phyloP scores from a whole-genome alignment of 1,140 invertebrate species.

The Chionoecetes opilio region DNA sequence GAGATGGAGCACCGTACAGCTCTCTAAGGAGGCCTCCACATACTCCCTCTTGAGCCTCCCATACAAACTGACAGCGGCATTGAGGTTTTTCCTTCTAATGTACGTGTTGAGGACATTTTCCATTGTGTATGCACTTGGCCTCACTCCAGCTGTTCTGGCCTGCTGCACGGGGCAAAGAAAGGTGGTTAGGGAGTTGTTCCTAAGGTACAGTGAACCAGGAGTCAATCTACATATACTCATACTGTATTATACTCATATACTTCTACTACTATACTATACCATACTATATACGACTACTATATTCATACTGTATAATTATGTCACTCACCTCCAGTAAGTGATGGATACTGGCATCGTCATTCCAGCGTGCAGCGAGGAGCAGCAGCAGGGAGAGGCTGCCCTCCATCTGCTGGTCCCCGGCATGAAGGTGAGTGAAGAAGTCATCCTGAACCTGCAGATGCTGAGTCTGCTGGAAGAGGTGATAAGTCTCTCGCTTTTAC shows the following conservation, averaged over 20 bases:
- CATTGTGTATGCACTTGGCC: neutral
- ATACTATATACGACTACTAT: no score
- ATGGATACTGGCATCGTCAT: neutral
- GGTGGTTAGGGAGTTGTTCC: neutral
- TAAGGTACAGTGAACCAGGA: neutral
- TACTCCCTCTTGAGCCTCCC: neutral
- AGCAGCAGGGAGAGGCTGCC: neutral
- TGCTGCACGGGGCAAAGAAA: neutral
- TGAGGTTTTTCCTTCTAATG: neutral
- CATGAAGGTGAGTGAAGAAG: neutral
- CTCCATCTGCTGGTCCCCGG: neutral
- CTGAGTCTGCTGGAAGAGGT: neutral
- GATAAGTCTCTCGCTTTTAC: no score
- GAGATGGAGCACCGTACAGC: neutral
- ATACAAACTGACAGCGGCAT: neutral
- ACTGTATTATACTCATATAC: no score
- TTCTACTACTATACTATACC: no score
- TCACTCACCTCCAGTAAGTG: neutral
- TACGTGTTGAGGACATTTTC: neutral
- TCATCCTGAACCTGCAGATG: neutral
- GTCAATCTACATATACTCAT: neutral
- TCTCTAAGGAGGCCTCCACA: neutral
- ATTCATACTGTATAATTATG: no score
- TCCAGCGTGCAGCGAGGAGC: neutral
- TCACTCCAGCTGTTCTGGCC: neutral